Base-by-base conservation (phyloP, 2,113 vertebrate species). In the Eolophus roseicapilla region DNA sequence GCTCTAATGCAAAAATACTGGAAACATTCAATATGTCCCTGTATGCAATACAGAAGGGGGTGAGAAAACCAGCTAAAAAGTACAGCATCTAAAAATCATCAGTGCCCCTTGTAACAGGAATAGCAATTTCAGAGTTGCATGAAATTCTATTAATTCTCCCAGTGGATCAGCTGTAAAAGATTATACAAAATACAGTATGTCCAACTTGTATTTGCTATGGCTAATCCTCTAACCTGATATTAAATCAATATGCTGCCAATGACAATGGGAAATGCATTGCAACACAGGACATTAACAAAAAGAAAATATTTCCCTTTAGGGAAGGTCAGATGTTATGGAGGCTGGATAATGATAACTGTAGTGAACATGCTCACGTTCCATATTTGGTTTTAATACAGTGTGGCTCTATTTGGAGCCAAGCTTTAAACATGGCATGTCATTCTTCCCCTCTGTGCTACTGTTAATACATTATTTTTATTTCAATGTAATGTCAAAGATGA, bases 91-190 rank as follows among this genome's bases (percentile, higher is more conserved):
- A 94, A 96, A 96, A 90, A 96, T 88, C 93, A 95, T 90, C 64
- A 80, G 80, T 84, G 91, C 55, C 90, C 53, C 64, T 93, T 97
- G 88, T 82, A 96, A 88, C 57, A 59, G 67, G 79, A 95, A 89
- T 47, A 79, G 62, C 76, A 92, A 53, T 95, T 95, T 92, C 70
- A 90, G 77, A 94, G 93, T 85, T 95, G 69, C 85, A 46, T 87
- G 88, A 85, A 97, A 83, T 97, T 95, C 85, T 97, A 84, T 92
- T 93, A 92, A 91, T 95, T 95, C 86, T 95, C 68, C 87, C 95
- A 82, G 86, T 65, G 79, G 90, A 89, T 64, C 47, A 88, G 78
- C 21, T 96, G 59, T 68, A 86, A 97, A 93, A 96, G 68, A 77
- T 93, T 93, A 96, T 49, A 90, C 31, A 78, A 97, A 96, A 94